These are phyloP conservation scores for Volucella bombylans DNA, from an alignment of 2,888 invertebrate species.

Conservation along the genomic window DNA sequence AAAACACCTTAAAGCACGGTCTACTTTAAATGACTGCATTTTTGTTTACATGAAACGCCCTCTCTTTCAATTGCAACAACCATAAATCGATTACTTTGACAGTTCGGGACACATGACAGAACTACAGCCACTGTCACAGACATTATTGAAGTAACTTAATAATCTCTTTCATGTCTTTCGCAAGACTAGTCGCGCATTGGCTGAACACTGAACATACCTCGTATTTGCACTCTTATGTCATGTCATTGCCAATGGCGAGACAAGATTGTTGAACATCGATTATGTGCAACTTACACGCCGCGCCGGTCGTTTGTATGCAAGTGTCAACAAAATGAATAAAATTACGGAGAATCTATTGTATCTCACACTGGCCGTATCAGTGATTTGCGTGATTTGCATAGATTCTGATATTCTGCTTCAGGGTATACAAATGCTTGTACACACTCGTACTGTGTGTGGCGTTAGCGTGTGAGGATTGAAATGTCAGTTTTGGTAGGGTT, in stretches of 20 bases:
- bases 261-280: constrained; percentile 10
- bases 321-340: constrained; percentile 30
- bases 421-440: too few species aligned
- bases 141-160: constrained; percentile 46
- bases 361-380: not conserved
- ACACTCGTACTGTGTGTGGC: not conserved
- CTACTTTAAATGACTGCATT: not conserved
- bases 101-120: constrained; percentile 35
- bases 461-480: not conserved
- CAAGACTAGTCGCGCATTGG: not conserved
- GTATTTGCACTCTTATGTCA: not conserved
- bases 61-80: not conserved
- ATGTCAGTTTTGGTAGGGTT: not conserved
- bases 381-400: not conserved
- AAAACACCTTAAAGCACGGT: not conserved
- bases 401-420: too few species aligned
- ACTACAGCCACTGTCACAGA: constrained; percentile 8
- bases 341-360: constrained; percentile 30
- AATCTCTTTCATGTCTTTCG: constrained; percentile 43
- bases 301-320: constrained; percentile 5
- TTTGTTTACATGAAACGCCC: not conserved
- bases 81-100: constrained; percentile 64
- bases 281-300: not conserved
- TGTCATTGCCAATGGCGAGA: not conserved
- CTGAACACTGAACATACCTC: not conserved